Base-by-base conservation (phyloP, 2,888 invertebrate genomes). In the Arrhopalites spinosus region DNA sequence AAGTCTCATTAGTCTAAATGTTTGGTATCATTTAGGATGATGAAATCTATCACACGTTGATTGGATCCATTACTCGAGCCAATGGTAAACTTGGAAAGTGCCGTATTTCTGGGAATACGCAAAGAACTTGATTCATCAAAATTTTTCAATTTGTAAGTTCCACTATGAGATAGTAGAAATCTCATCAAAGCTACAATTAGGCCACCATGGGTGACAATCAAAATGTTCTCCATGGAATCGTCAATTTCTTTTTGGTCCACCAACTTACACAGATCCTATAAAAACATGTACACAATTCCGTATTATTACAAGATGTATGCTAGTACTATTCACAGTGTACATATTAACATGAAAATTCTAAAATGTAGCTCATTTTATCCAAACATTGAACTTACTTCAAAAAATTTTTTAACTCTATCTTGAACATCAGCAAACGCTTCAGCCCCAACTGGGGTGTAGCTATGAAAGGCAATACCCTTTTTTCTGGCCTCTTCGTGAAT, bases 131-230 rank as follows among this genome's bases (percentile, higher is more conserved):
- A 30, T 29, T 77, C 70, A 11, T 74, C 67, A 50, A 78, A 80
- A 25, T 79, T 77, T 20, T 78, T 53, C 17, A 81, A 50, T 23
- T 11, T 53, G 36, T 76, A 79, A 43, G 15, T 74, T 73, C 29
- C 47, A 59, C 36, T 63, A 50, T 56, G 25, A 20, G 29, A 13
- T 17, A 74, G 25, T 25, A 81, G 63, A 73, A 77, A 67, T 25
- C 70, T 73, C 76, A 80, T 75, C 36, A 81, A 67, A 45, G 68
- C 66, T 15, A 74, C 47, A 23, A 81, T 77, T 74, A 74, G 79
- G 17, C 81, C 82, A 3, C 82, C 82, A 61, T 82, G 82, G 2
- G 80, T 78, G 17, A 79, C 80, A 1, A 82, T 64, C 15, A 82
- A 74, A 36, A 78, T 47, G 43, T 79, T 79, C 11, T 69, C 70